These are phyloP conservation scores for Glomeris maerens DNA, from an alignment of 1,140 invertebrate genomes.

Conservation along the genomic window DNA sequence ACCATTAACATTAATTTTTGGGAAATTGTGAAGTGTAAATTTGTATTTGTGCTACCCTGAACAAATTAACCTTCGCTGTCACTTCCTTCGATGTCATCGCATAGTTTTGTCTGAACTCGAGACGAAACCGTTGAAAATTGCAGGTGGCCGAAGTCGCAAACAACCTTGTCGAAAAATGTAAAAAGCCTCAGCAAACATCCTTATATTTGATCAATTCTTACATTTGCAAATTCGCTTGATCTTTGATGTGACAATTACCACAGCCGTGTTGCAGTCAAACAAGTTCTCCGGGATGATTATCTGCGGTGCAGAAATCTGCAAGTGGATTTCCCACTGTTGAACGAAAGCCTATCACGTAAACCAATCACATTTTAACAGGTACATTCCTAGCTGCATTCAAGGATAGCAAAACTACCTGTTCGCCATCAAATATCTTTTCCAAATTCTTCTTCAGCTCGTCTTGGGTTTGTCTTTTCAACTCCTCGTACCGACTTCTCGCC, in stretches of 20 bases:
- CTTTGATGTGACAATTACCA: constrained; percentile 66
- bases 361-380: constrained; percentile 7
- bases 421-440: constrained; percentile 65
- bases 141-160: constrained; percentile 34
- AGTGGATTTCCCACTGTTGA: constrained; percentile 68
- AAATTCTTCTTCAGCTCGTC: constrained; percentile 61
- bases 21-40: too few relatives aligned
- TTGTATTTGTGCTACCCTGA: too few relatives aligned
- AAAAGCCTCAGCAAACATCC: neutral
- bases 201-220: constrained; percentile 39
- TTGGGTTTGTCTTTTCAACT: constrained; percentile 56
- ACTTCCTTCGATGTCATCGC: constrained; percentile 29
- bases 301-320: constrained; percentile 85
- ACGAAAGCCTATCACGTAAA: constrained; percentile 36
- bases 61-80: constrained; percentile 25
- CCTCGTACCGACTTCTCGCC: constrained; percentile 38
- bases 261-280: constrained; percentile 53
- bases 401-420: constrained; percentile 11
- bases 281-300: constrained; percentile 71
- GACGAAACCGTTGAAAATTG: constrained; percentile 25
- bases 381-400: constrained; percentile 6
- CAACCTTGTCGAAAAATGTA: constrained; percentile 17
- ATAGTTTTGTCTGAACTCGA: constrained; percentile 6
- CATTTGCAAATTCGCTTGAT: too few relatives aligned
- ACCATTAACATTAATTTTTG: too few relatives aligned